phyloP scores from a whole-genome alignment of 2,888 invertebrate genomes.

The Colostygia pectinataria region DNA sequence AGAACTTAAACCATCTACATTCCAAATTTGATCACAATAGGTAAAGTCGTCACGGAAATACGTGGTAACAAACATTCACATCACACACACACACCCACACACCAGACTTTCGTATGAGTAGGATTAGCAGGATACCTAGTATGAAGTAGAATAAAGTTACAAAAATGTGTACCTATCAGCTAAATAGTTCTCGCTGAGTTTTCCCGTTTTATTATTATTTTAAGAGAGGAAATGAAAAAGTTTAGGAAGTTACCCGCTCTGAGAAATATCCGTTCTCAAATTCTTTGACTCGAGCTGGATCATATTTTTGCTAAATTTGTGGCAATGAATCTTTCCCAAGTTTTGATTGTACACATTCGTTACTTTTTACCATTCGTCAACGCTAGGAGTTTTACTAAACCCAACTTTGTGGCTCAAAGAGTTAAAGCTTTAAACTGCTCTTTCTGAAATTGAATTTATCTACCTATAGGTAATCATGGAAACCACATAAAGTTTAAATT shows the following conservation, averaged over 20 bases:
- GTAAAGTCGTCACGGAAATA: no score
- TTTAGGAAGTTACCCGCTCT: slow-evolving; percentile 43
- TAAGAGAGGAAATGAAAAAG: slow-evolving; percentile 53
- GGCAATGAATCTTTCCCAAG: slow-evolving; percentile 76
- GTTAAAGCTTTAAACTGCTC: slow-evolving; percentile 54
- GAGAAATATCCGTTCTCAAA: slow-evolving; percentile 52
- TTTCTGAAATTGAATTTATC: slow-evolving; percentile 43
- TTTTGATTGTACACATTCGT: slow-evolving; percentile 79
- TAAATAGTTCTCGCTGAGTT: slow-evolving; percentile 44
- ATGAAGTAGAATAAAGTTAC: slow-evolving; percentile 5
- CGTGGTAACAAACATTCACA: no score
- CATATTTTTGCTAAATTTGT: slow-evolving; percentile 70
- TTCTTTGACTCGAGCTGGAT: slow-evolving; percentile 57
- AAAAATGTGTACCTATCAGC: slow-evolving; percentile 27
- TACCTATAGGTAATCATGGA: neutral
- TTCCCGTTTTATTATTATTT: slow-evolving; percentile 41
- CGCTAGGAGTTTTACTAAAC: slow-evolving; percentile 60
- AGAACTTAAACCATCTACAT: no score
- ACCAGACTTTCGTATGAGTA: no score
- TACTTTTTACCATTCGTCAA: slow-evolving; percentile 68
- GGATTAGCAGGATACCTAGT: neutral
- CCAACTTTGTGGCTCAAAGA: slow-evolving; percentile 65
- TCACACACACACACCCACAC: no score
- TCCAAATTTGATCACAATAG: no score
- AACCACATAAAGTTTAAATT: neutral